A percentile compares a stretch with the other conserved stretches of the same genome.
Conservation (phyloP, 2,888 invertebrate genomes). For the Elgonia sp. region DNA sequence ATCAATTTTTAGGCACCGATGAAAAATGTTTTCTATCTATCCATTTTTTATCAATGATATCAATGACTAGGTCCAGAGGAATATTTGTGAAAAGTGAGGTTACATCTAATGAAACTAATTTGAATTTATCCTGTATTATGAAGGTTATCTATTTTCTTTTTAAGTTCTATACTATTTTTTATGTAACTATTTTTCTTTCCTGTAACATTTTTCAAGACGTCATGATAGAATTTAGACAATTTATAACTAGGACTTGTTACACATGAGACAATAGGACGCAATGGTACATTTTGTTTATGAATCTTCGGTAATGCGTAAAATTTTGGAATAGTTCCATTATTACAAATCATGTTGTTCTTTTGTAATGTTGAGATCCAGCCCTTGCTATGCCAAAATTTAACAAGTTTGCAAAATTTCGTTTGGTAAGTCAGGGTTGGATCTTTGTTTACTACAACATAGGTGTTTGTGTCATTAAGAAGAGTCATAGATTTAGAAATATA, state of each 20-base stretch:
- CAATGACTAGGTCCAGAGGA: too few relatives aligned
- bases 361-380: too few relatives aligned
- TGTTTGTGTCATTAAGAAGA: background rate
- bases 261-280: slow-evolving; percentile 12
- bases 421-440: background rate
- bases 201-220: background rate
- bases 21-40: too few relatives aligned
- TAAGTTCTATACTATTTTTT: slow-evolving; percentile 8
- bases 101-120: too few relatives aligned
- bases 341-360: too few relatives aligned
- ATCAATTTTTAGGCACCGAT: background rate
- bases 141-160: too few relatives aligned
- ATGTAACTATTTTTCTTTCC: background rate
- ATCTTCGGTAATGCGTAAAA: too few relatives aligned
- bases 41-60: slow-evolving; percentile 16
- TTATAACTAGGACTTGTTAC: background rate
- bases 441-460: too few relatives aligned
- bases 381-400: slow-evolving; percentile 7
- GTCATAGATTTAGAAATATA: background rate
- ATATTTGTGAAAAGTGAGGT: too few relatives aligned
- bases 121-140: background rate
- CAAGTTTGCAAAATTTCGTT: background rate
- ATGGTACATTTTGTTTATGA: background rate
- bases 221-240: too few relatives aligned
- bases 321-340: background rate